Conservation (phyloP, 2,113 vertebrate species). For the Zapornia atra region DNA sequence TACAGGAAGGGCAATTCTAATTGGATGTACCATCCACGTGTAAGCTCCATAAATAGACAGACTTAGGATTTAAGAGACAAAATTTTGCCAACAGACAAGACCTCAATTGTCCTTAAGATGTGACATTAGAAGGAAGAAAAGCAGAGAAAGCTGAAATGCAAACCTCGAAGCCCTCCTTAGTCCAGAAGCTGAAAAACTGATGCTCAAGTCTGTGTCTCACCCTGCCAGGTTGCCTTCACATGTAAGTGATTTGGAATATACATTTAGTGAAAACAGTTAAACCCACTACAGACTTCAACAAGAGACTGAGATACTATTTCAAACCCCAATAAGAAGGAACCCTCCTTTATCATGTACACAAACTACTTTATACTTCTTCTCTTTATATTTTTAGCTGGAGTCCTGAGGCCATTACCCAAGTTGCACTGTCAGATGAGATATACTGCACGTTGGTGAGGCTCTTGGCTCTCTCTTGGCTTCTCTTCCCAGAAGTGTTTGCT, state of each 20-base stretch:
- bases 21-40: background rate
- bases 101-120: background rate
- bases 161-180: background rate
- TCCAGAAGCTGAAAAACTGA: background rate
- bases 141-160: background rate
- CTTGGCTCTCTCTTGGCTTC: constrained; percentile 2
- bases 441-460: background rate
- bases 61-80: background rate
- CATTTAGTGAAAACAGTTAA: background rate
- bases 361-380: background rate
- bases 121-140: background rate
- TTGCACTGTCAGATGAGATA: background rate
- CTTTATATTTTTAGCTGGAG: background rate
- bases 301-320: background rate
- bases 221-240: background rate
- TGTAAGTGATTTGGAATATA: background rate
- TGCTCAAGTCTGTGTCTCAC: background rate
- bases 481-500: background rate
- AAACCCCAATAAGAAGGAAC: background rate
- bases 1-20: background rate
- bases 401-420: background rate
- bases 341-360: background rate
- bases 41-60: background rate
- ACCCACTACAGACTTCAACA: background rate
- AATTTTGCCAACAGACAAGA: background rate